A percentile compares a stretch with the other conserved stretches of the same genome.
These are phyloP conservation scores for Drosophila tsacasi DNA, from an alignment of 1,140 invertebrate genomes.

Conservation along the genomic window DNA sequence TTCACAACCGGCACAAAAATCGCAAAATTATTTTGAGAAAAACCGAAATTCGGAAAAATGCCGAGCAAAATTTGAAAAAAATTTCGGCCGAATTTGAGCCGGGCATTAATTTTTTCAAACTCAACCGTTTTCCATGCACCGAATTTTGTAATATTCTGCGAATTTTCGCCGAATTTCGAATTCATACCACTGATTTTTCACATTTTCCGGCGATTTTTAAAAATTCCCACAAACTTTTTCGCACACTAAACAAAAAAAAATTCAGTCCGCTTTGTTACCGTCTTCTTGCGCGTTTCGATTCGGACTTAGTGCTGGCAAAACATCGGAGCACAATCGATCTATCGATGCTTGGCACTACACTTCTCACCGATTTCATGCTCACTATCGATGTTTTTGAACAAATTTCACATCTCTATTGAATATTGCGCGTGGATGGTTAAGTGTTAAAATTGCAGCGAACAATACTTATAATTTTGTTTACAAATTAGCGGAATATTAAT, in stretches of 20 bases:
- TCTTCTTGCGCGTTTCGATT: slow-evolving; percentile 7
- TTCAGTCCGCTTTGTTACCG: slow-evolving; percentile 81
- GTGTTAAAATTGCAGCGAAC: too few species aligned
- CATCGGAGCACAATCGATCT: too few species aligned
- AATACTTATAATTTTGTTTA: too few species aligned
- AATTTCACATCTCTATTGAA: too few species aligned
- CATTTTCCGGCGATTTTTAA: slow-evolving; percentile 78
- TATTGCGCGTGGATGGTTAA: too few species aligned
- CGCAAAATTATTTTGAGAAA: slow-evolving; percentile 66
- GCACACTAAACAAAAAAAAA: slow-evolving; percentile 84
- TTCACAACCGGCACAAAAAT: slow-evolving; percentile 62
- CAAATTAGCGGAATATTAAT: too few species aligned
- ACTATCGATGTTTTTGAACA: too few species aligned
- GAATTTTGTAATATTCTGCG: slow-evolving; percentile 74
- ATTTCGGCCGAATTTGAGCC: slow-evolving; percentile 32
- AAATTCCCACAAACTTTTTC: slow-evolving; percentile 82
- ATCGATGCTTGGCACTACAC: too few species aligned
- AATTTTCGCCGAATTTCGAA: slow-evolving; percentile 74
- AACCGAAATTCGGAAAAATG: slow-evolving; percentile 77
- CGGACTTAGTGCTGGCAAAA: too few species aligned
- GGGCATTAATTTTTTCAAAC: slow-evolving; percentile 43
- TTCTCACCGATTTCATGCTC: too few species aligned
- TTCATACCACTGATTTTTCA: slow-evolving; percentile 79
- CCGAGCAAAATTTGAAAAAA: slow-evolving; percentile 71
- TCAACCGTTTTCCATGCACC: slow-evolving; percentile 48